Percentiles rank a stretch among this genome's conserved stretches.
Conservation (phyloP, 2,113 vertebrate species). For the Bettongia penicillata region DNA sequence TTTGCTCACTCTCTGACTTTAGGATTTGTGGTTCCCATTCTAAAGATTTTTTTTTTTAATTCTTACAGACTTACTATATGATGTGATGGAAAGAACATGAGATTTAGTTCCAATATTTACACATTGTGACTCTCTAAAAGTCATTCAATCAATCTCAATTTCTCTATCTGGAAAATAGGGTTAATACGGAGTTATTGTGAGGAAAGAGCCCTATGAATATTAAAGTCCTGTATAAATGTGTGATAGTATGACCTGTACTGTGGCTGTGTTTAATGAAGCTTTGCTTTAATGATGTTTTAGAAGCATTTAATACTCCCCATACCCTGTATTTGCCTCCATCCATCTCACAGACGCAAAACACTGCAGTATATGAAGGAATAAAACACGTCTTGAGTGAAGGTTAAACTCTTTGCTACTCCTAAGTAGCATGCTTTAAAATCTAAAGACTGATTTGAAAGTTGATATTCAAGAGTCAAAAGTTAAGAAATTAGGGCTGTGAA, state of each 20-base stretch:
- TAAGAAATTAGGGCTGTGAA: background rate
- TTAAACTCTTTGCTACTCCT: background rate
- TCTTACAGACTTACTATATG: background rate
- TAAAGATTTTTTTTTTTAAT: background rate
- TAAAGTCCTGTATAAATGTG: background rate
- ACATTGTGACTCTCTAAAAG: background rate
- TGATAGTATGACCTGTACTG: background rate
- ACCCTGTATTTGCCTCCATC: background rate
- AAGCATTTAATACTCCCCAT: background rate
- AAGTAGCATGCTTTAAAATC: background rate
- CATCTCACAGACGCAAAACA: background rate
- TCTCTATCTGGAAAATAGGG: background rate
- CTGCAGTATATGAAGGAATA: background rate
- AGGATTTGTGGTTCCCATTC: background rate
- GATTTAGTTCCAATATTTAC: background rate
- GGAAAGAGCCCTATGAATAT: background rate
- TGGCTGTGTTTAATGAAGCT: background rate
- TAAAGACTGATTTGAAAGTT: background rate
- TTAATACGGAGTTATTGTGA: background rate
- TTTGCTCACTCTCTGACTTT: background rate
- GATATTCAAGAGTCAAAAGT: background rate
- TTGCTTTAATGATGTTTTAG: background rate
- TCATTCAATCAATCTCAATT: background rate
- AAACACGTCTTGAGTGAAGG: background rate
- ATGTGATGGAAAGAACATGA: background rate